Evolutionary conservation across 2,888 invertebrate species (phyloP).

Genomic region (Luperina nickerlii): DNA sequence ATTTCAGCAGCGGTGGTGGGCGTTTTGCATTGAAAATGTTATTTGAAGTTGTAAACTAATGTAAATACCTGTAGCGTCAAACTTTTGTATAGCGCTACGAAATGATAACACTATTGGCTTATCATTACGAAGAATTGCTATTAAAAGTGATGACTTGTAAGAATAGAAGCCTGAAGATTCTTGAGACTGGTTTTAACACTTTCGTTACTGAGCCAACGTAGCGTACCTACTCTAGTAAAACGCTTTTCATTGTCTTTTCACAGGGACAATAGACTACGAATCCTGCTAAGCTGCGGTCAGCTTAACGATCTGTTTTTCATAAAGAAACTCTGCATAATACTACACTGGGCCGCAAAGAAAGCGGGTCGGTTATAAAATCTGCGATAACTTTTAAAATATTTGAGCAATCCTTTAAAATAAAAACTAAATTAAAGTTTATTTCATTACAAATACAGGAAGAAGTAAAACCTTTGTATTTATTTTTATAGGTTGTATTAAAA

Average conservation of each 20-base stretch:
- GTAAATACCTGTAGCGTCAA: too few species aligned
- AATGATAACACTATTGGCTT: not conserved
- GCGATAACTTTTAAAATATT: too few species aligned
- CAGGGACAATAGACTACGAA: not conserved
- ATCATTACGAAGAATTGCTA: conserved; percentile 5
- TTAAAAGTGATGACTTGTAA: conserved; percentile 35
- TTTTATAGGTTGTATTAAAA: too few species aligned
- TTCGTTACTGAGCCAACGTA: not conserved
- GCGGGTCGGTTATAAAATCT: too few species aligned
- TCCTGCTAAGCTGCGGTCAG: not conserved
- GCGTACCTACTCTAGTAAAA: not conserved
- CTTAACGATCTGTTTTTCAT: not conserved
- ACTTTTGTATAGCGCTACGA: not conserved
- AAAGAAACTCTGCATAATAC: not conserved
- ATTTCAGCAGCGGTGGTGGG: not conserved
- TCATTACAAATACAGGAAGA: too few species aligned
- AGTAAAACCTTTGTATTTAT: too few species aligned
- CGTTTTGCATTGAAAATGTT: conserved; percentile 18
- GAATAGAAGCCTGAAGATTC: not conserved
- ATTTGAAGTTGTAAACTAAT: not conserved
- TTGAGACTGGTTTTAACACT: not conserved
- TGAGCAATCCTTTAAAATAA: too few species aligned
- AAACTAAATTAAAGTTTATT: too few species aligned
- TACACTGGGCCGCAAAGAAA: too few species aligned
- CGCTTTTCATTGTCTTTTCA: not conserved